phyloP scores from a whole-genome alignment of 2,888 invertebrate genomes.

The Hirtodrosophila duncani region DNA sequence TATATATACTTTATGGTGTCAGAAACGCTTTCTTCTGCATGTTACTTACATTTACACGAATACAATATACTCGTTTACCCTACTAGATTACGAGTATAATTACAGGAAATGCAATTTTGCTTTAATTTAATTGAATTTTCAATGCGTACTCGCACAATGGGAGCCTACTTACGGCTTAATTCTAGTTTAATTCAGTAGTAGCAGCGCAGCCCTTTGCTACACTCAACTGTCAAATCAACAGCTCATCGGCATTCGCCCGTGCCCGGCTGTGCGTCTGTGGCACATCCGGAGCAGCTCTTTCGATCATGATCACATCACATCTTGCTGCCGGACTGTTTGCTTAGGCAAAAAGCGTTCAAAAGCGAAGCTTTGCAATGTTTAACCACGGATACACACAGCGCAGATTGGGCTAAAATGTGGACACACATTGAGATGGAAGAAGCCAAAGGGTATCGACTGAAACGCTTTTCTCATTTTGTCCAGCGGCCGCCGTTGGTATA shows the following conservation, averaged over 20 bases:
- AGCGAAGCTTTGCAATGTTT: neutral
- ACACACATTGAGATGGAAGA: constrained; percentile 9
- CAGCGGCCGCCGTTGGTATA: constrained; percentile 20
- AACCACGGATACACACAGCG: no score
- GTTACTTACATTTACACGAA: no score
- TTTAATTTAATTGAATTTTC: constrained; percentile 55
- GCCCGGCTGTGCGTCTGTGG: constrained; percentile 25
- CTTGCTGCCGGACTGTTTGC: constrained; percentile 19
- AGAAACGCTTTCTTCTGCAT: no score
- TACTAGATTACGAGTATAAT: no score
- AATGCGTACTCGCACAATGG: constrained; percentile 9
- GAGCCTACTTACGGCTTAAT: constrained; percentile 16
- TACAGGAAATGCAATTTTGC: constrained; percentile 56
- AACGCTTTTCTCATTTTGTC: constrained; percentile 13
- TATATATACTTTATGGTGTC: no score
- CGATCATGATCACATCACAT: neutral
- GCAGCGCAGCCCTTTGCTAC: no score
- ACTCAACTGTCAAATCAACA: no score
- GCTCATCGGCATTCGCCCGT: no score
- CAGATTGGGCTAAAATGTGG: constrained; percentile 22
- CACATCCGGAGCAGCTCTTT: constrained; percentile 38
- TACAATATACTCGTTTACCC: no score
- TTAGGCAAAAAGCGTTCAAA: constrained; percentile 37
- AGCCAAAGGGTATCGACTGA: neutral
- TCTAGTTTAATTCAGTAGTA: no score